phyloP scores from a whole-genome alignment of 2,113 vertebrate species.

The Phyllostomus discolor region DNA sequence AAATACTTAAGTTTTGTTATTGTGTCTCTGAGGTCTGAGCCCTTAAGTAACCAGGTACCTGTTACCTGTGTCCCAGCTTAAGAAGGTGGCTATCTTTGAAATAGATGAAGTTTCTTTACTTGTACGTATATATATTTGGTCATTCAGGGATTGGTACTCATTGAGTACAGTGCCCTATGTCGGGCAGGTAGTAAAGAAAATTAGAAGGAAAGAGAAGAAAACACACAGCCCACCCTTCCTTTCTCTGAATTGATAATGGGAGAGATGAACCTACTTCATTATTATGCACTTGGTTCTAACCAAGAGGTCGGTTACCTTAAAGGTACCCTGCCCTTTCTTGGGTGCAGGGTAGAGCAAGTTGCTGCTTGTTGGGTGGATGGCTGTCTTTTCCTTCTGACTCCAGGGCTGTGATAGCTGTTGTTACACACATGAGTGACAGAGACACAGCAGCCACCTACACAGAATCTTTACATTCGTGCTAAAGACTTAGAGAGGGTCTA shows the following conservation, averaged over 20 bases:
- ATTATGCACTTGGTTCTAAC: background rate
- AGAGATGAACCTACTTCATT: background rate
- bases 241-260: background rate
- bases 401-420: background rate
- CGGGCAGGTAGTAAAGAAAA: background rate
- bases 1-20: background rate
- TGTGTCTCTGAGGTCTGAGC: background rate
- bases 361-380: background rate
- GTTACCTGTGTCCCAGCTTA: background rate
- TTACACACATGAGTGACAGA: background rate
- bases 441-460: background rate
- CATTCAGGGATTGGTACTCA: background rate
- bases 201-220: background rate
- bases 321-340: background rate
- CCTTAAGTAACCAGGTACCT: background rate
- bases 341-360: background rate
- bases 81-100: conserved; percentile 1
- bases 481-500: background rate
- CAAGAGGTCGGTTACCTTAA: background rate
- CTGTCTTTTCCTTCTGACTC: background rate
- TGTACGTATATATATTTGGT: background rate
- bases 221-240: background rate
- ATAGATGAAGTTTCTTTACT: background rate
- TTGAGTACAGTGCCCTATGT: background rate
- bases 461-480: background rate